phyloP scores from a whole-genome alignment of 2,888 invertebrate species.

The Leptopilina myrica region DNA sequence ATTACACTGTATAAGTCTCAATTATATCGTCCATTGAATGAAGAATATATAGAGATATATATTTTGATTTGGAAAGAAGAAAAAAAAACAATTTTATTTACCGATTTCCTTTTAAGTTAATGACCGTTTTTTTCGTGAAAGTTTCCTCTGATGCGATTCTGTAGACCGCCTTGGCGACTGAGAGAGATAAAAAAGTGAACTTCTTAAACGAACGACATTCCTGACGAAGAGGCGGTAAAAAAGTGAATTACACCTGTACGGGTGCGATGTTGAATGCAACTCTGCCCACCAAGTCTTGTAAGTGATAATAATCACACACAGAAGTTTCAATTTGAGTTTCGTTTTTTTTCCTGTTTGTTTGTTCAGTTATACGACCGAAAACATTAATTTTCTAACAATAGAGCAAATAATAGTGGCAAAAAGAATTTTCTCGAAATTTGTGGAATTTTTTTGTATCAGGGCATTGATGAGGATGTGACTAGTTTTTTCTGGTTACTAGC shows the following conservation, averaged over 20 bases:
- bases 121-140: not conserved
- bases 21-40: too few species aligned
- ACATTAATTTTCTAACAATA: too few species aligned
- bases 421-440: too few species aligned
- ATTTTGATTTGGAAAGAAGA: not conserved
- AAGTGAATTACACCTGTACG: conserved; percentile 39
- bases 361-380: too few species aligned
- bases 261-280: conserved; percentile 28
- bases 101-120: conserved; percentile 1
- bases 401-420: too few species aligned
- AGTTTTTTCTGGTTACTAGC: too few species aligned
- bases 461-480: too few species aligned
- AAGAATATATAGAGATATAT: not conserved
- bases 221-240: conserved; percentile 28
- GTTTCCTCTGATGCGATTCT: conserved; percentile 21
- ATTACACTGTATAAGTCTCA: too few species aligned
- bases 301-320: conserved; percentile 2
- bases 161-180: conserved; percentile 21
- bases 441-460: too few species aligned
- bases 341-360: not conserved
- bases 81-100: conserved; percentile 3
- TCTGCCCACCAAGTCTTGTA: conserved; percentile 3
- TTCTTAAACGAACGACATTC: conserved; percentile 47
- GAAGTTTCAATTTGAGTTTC: not conserved
- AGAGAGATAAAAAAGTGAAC: conserved; percentile 44